Conservation (phyloP, 2,113 vertebrate species). For the Talpa occidentalis region DNA sequence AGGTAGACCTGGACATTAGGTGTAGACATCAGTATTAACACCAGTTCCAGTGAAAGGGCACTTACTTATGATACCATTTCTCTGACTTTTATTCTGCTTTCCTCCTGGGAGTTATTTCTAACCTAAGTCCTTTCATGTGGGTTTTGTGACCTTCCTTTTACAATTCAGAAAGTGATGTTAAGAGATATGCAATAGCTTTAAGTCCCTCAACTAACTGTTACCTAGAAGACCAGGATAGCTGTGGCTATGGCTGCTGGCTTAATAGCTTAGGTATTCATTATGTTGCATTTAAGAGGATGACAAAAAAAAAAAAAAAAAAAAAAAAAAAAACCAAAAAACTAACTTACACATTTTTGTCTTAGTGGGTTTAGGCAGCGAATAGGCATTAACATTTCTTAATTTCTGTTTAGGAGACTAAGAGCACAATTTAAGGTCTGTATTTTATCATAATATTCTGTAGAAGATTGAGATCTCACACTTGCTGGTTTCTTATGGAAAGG, state of each 20-base stretch:
- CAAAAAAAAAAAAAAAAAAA: not conserved
- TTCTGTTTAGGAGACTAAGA: not conserved
- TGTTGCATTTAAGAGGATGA: not conserved
- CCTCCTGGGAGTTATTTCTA: not conserved
- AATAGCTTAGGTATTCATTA: not conserved
- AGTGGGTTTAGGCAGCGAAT: not conserved
- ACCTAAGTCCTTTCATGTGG: not conserved
- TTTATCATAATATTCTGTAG: not conserved
- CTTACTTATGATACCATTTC: not conserved
- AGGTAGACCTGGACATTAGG: not conserved
- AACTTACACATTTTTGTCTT: not conserved
- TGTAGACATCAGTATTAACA: not conserved
- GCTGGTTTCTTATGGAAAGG: not conserved
- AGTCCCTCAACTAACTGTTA: not conserved
- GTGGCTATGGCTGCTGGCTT: not conserved
- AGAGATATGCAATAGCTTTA: not conserved
- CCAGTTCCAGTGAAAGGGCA: not conserved
- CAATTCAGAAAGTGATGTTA: not conserved
- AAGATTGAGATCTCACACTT: not conserved
- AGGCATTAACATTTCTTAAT: not conserved
- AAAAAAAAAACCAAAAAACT: not conserved
- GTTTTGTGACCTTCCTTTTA: constrained; percentile 31
- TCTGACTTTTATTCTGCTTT: not conserved
- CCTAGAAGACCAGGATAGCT: not conserved
- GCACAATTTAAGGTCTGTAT: constrained; percentile 22